Base-by-base conservation (phyloP, 2,888 invertebrate genomes). In the Chrysina gloriosa region DNA sequence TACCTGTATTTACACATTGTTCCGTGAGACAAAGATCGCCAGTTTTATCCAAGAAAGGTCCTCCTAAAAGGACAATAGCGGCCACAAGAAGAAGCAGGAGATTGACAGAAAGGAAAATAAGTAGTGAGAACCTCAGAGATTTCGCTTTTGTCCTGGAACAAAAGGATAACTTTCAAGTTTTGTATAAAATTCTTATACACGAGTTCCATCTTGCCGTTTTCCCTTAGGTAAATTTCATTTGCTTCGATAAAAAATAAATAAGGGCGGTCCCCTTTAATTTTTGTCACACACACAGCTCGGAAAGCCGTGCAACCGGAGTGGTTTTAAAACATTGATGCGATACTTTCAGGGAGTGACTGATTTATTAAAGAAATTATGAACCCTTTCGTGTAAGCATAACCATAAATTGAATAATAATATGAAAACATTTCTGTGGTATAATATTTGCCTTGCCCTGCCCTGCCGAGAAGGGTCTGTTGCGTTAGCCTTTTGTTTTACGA, bases 1-100 rank as follows among this genome's bases (percentile, higher is more conserved):
- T 72, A 90, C 90, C 89, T 76, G 89, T 89, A 67, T 85, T 86
- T 16, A 90, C 87, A 77, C 89, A 90, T 74, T 88, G 86, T 76
- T 88, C 88, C 74, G 84, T 87, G 78, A 89, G 79, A 76, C 89
- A 90, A 42, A 86, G 84, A 39, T 82, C 76, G 0, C 84, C 81
- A 52, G 80, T 82, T 71, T 78, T 79, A 77, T 84, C 80, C 54
- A 86, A 81, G 39, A 85, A 84, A 69, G 86, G 80, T 69, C 85
- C 84, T 0, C 84, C 77, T 31, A 86, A 84, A 80, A 86, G 85
- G 9, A 86, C 78, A 1, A 85, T 85, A 7, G 86, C 83, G 3
- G 85, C 85, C 64, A 85, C 78, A 70, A 87, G 82, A 0, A 85
- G 84, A 72, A 86, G 76, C 9, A 86, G 85, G 29, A 87, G 79